Evolutionary conservation across 2,113 vertebrate species (phyloP).

Genomic region (Phalacrocorax aristotelis): DNA sequence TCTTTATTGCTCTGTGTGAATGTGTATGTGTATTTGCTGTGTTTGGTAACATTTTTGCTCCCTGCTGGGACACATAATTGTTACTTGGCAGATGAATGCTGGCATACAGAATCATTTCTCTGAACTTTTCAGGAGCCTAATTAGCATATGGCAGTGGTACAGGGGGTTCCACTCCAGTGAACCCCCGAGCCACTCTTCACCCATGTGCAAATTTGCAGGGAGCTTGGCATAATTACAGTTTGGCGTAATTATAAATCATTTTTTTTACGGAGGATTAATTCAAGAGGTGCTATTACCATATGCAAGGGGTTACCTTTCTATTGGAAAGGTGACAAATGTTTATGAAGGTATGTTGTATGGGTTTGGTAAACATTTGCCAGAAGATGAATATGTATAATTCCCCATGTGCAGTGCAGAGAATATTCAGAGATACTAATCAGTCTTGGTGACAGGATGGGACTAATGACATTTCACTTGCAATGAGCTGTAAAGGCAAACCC

Average conservation of each 20-base stretch:
- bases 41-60: conserved; percentile 20
- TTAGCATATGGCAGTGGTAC: conserved; percentile 40
- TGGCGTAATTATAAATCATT: conserved; percentile 57
- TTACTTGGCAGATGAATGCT: conserved; percentile 43
- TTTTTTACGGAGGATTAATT: conserved; percentile 36
- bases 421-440: conserved; percentile 5
- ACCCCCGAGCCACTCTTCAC: neutral
- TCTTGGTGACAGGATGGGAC: neutral
- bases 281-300: neutral
- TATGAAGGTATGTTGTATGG: conserved; percentile 13
- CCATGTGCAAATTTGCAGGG: conserved; percentile 1
- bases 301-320: conserved; percentile 18
- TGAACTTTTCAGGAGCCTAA: conserved; percentile 63
- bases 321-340: conserved; percentile 27
- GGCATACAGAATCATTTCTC: conserved; percentile 45
- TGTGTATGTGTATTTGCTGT: neutral
- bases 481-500: neutral
- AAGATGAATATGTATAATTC: neutral
- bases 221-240: conserved; percentile 20
- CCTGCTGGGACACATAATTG: conserved; percentile 43
- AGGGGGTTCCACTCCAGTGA: neutral
- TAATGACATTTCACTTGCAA: neutral
- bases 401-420: neutral
- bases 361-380: conserved; percentile 65
- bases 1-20: neutral